A percentile compares a stretch with the other conserved stretches of the same genome.
Conservation (phyloP, 2,113 vertebrate genomes). For the Corydoras sp. region DNA sequence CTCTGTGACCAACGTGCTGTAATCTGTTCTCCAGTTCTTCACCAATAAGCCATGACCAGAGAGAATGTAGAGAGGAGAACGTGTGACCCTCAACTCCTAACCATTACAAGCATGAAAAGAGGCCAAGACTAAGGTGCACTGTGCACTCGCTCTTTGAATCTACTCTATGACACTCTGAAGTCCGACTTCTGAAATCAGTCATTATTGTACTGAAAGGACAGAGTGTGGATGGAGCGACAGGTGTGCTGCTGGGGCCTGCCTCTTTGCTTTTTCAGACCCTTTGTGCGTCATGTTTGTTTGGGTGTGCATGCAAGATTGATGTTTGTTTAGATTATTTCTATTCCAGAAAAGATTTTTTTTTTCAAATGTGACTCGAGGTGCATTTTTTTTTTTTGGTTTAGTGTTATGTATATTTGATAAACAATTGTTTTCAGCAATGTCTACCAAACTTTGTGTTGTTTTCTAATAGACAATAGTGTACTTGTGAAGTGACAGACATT, state of each 20-base stretch:
- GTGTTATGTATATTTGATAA: background rate
- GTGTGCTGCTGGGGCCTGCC: constrained; percentile 24
- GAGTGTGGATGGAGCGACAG: constrained; percentile 31
- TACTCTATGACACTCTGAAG: constrained; percentile 19
- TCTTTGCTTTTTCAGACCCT: constrained; percentile 2
- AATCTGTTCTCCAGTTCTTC: constrained; percentile 41
- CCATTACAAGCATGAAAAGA: constrained; percentile 26
- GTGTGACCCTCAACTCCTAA: constrained; percentile 29
- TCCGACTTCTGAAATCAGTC: constrained; percentile 29
- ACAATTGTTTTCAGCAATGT: background rate
- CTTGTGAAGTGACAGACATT: constrained; percentile 11
- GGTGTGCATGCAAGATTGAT: constrained; percentile 6
- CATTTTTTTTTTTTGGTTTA: too few relatives aligned
- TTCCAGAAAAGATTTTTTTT: background rate
- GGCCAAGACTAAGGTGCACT: constrained; percentile 18
- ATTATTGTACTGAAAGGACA: constrained; percentile 14
- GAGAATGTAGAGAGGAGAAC: constrained; percentile 14
- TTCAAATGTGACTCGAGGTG: background rate
- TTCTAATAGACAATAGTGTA: constrained; percentile 20
- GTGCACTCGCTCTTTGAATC: constrained; percentile 23
- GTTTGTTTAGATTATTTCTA: constrained; percentile 11
- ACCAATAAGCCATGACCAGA: constrained; percentile 38
- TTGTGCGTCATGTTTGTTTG: constrained; percentile 35
- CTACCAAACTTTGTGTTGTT: constrained; percentile 5
- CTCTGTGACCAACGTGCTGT: constrained; percentile 42